phyloP scores from a whole-genome alignment of 2,797 vertebrate species.

The Halcyon leucocephala region DNA sequence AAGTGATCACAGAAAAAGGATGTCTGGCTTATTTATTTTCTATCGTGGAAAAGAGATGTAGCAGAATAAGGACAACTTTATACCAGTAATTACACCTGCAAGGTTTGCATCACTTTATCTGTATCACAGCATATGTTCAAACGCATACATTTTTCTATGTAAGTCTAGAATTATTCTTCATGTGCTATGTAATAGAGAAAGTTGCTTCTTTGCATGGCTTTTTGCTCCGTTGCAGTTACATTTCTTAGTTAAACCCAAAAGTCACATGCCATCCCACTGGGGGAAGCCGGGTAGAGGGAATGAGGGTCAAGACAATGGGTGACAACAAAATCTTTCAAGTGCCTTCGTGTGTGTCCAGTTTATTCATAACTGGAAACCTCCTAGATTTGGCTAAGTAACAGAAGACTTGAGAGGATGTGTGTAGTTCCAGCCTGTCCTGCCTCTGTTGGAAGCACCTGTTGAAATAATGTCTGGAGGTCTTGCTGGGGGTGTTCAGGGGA shows the following conservation, averaged over 20 bases:
- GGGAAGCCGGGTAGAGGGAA: background rate
- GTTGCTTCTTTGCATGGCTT: background rate
- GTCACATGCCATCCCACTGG: fast-evolving
- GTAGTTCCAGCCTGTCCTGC: background rate
- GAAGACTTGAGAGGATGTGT: background rate
- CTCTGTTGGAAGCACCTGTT: background rate
- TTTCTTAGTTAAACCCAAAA: background rate
- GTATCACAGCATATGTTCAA: background rate
- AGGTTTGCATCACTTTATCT: background rate
- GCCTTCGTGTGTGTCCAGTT: background rate
- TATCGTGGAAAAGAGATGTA: background rate
- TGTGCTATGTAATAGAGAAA: background rate
- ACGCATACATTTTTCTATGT: background rate
- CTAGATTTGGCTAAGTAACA: background rate
- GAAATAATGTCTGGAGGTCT: slow-evolving; percentile 2
- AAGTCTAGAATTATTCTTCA: background rate
- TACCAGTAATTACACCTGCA: background rate
- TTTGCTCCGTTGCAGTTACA: background rate
- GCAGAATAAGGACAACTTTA: background rate
- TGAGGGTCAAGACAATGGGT: background rate
- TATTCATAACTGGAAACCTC: background rate
- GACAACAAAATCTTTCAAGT: background rate
- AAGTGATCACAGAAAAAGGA: background rate
- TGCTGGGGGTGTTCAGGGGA: background rate
- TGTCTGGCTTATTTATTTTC: background rate